Evolutionary conservation across 2,888 invertebrate species (phyloP).

Genomic region (Mythimna impura): DNA sequence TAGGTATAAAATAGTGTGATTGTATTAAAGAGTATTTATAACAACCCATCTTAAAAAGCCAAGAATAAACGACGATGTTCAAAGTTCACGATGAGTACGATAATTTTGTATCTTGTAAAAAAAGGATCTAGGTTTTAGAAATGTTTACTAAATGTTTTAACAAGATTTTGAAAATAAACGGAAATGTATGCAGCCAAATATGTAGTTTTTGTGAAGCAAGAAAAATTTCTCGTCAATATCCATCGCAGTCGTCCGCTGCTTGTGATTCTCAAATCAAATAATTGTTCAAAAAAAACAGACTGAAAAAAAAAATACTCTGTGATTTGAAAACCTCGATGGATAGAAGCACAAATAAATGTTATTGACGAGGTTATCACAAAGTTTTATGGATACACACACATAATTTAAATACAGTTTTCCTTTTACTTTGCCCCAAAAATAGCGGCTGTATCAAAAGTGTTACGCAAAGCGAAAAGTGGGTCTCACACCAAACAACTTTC

Average conservation of each 20-base stretch:
- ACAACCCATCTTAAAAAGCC: too few relatives aligned
- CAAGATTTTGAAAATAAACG: neutral
- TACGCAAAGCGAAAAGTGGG: constrained; percentile 47
- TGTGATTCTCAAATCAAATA: neutral
- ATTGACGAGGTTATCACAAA: neutral
- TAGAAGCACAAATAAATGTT: neutral
- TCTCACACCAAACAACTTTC: constrained; percentile 59
- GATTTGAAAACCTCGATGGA: neutral
- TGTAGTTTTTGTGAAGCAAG: neutral
- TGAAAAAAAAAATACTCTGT: neutral
- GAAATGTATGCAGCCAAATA: neutral
- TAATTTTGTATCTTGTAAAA: neutral
- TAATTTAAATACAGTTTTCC: constrained; percentile 23
- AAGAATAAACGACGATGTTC: too few relatives aligned
- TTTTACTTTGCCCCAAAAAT: constrained; percentile 35
- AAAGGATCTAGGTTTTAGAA: neutral
- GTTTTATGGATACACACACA: neutral
- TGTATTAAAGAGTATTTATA: too few relatives aligned
- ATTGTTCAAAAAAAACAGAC: neutral
- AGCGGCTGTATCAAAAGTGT: constrained; percentile 27
- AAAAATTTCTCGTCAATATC: neutral
- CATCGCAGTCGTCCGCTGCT: neutral
- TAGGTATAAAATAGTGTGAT: too few relatives aligned
- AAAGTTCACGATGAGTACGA: too few relatives aligned
- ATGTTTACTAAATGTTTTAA: neutral